Evolutionary conservation across 2,888 invertebrate genomes (phyloP).

Genomic region (Andrena flavipes): DNA sequence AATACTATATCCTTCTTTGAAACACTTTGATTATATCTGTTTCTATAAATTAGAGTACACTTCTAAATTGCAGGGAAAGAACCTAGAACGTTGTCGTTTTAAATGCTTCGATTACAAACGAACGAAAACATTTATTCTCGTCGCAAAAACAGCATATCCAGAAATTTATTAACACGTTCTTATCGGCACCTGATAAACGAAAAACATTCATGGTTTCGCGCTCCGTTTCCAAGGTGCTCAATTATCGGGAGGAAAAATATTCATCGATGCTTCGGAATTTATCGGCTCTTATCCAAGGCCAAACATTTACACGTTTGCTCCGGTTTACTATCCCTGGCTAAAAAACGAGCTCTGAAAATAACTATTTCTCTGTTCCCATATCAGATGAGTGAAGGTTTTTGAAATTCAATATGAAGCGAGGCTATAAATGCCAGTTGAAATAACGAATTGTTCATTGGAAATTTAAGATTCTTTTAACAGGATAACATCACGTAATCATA

Average conservation of each 20-base stretch:
- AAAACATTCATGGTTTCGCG: slow-evolving; percentile 22
- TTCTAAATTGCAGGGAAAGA: not conserved
- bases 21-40: too few relatives aligned
- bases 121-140: not conserved
- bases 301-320: not conserved
- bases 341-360: not conserved
- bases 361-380: not conserved
- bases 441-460: not conserved
- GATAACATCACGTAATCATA: not conserved
- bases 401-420: not conserved
- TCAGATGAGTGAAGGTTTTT: not conserved
- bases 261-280: slow-evolving; percentile 37
- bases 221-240: slow-evolving; percentile 1
- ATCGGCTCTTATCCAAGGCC: slow-evolving; percentile 20
- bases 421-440: not conserved
- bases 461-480: not conserved
- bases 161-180: slow-evolving; percentile 7
- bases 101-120: not conserved
- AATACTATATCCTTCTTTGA: too few relatives aligned
- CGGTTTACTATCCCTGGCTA: not conserved
- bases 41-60: not conserved
- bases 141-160: not conserved
- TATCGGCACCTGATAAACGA: slow-evolving; percentile 28
- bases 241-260: slow-evolving; percentile 39
- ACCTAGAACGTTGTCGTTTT: not conserved